Percentiles rank a stretch among this genome's conserved stretches.
These are phyloP conservation scores for Abrostola tripartita DNA, from an alignment of 2,888 invertebrate genomes.

Conservation along the genomic window DNA sequence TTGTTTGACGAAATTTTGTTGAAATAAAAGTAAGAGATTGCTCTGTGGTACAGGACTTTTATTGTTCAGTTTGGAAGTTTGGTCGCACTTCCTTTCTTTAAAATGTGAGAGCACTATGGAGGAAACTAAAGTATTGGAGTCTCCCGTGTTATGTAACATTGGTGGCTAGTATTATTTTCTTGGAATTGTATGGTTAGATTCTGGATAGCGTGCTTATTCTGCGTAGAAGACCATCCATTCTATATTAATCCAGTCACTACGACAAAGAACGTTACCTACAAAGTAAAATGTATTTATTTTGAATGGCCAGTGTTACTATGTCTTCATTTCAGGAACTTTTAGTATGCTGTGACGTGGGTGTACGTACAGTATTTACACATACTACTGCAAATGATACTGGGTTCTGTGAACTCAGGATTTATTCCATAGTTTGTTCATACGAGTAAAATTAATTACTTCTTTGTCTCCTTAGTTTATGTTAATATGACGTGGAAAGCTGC, in stretches of 20 bases:
- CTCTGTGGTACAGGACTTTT: constrained; percentile 35
- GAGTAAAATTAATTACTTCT: not conserved
- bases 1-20: constrained; percentile 56
- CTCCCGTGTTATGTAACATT: not conserved
- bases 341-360: not conserved
- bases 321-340: not conserved
- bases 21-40: constrained; percentile 56
- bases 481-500: not conserved
- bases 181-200: too few species aligned
- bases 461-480: not conserved
- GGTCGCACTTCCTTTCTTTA: constrained; percentile 17
- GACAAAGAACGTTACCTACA: too few species aligned
- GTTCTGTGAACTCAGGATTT: not conserved
- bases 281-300: not conserved
- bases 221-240: too few species aligned
- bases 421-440: not conserved
- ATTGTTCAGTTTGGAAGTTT: constrained; percentile 31
- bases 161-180: not conserved
- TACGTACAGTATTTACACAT: not conserved
- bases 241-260: not conserved
- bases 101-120: constrained; percentile 13
- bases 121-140: not conserved
- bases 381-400: not conserved
- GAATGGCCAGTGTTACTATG: not conserved
- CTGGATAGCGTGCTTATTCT: too few species aligned